Conservation (phyloP, 2,888 invertebrate genomes). For the Steinernema scapterisci region DNA sequence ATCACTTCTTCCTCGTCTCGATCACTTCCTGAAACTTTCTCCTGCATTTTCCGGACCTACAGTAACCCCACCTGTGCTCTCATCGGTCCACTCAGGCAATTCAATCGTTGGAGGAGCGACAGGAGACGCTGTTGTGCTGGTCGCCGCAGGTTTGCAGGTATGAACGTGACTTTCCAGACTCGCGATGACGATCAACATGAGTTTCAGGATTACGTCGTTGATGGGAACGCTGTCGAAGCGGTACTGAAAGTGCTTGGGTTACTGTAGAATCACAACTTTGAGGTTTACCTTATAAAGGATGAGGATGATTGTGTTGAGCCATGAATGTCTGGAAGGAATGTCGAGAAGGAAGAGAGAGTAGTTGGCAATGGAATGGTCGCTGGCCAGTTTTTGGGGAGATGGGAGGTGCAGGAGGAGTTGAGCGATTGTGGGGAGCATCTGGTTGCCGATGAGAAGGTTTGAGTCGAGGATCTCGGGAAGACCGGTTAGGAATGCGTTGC, state of each 20-base stretch:
- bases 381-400: conserved; percentile 76
- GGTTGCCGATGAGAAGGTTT: conserved; percentile 77
- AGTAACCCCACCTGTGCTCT: conserved; percentile 37
- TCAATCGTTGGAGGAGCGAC: conserved; percentile 16
- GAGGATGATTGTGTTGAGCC: conserved; percentile 90
- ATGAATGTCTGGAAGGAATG: conserved; percentile 83
- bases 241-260: conserved; percentile 67
- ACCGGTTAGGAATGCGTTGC: conserved; percentile 91
- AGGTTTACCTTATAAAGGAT: conserved; percentile 85
- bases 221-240: conserved; percentile 70
- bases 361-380: conserved; percentile 74
- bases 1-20: conserved; percentile 40
- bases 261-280: conserved; percentile 1
- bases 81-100: conserved; percentile 11
- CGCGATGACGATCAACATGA: conserved; percentile 87
- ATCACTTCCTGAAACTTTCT: conserved; percentile 23
- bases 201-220: conserved; percentile 76
- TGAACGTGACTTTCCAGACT: conserved; percentile 90
- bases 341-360: conserved; percentile 87
- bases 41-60: no score
- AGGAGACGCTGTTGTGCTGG: neutral
- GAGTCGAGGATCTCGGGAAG: conserved; percentile 86
- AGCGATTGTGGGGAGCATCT: conserved; percentile 83
- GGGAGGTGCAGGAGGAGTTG: conserved; percentile 82
- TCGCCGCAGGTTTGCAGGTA: conserved; percentile 73